phyloP scores from a whole-genome alignment of 1,140 invertebrate genomes.

The Kradibia gibbosae region DNA sequence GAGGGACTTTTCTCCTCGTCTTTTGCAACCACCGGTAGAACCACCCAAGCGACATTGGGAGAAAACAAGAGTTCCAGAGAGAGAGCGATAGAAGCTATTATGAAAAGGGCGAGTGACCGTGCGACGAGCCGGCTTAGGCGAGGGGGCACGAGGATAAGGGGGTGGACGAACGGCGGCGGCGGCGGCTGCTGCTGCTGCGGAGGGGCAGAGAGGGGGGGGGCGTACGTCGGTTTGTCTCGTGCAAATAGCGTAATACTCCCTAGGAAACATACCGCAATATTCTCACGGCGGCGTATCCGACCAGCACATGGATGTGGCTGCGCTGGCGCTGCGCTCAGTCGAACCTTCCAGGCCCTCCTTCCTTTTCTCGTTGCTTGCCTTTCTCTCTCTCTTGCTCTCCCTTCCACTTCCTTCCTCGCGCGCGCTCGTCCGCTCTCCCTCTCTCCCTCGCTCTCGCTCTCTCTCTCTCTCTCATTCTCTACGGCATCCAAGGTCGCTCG shows the following conservation, averaged over 20 bases:
- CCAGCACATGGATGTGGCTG: not conserved
- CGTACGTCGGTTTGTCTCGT: not conserved
- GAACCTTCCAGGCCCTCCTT: conserved; percentile 46
- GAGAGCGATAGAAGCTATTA: too few relatives aligned
- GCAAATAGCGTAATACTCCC: conserved; percentile 13
- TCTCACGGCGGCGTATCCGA: conserved; percentile 6
- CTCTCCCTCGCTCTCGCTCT: not conserved
- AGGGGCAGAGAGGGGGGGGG: not conserved
- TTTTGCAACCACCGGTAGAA: too few relatives aligned
- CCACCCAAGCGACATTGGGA: too few relatives aligned
- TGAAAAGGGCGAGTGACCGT: too few relatives aligned
- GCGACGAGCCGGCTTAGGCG: too few relatives aligned
- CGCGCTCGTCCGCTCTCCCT: not conserved
- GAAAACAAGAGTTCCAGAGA: too few relatives aligned
- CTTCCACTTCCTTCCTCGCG: too few relatives aligned
- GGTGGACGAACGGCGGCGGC: not conserved
- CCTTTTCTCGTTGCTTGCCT: too few relatives aligned
- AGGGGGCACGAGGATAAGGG: too few relatives aligned
- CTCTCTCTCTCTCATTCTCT: not conserved
- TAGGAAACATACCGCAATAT: conserved; percentile 15
- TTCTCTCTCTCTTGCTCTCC: too few relatives aligned
- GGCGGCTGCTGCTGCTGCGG: too few relatives aligned
- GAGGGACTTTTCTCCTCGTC: too few relatives aligned
- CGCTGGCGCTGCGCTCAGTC: conserved; percentile 29
- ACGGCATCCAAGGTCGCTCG: conserved; percentile 48